Base-by-base conservation (phyloP, 1,140 invertebrate species). In the Drosophila bocki region DNA sequence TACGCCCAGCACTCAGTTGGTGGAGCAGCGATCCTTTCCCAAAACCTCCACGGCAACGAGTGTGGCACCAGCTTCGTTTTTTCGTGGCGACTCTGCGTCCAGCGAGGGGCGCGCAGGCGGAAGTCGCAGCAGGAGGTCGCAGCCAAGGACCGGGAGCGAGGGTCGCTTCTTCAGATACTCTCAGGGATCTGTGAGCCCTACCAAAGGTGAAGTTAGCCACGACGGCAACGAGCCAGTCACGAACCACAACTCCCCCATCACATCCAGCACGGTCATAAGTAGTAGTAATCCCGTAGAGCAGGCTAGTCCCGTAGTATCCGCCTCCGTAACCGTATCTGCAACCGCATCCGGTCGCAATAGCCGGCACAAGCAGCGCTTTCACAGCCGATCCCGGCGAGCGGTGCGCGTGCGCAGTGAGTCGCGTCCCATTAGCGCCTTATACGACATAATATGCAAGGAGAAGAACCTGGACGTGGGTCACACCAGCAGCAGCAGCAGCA, bases 391-490 rank as follows among this genome's bases (percentile, higher is more conserved):
- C 12, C 82, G 82, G 58, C 78, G 91, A 15, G 81, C 82, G 44
- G 91, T 92, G 45, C 87, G 91, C 22, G 92, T 92, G 57, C 88
- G 91, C 44, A 93, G 92, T 70, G 92, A 93, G 39, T 91, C 91
- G 54, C 91, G 92, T 60, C 92, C 92, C 0, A 92, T 92, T 7
- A 93, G 91, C 72, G 88, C 92, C 7, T 53, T 93, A 17, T 93
- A 93, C 60, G 92, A 93, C 72, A 93, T 93, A 93, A 93, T 93
- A 93, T 93, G 92, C 92, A 93, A 93, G 77, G 92, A 93, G 82
- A 91, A 92, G 64, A 91, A 91, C 44, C 75, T 92, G 33, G 75
- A 88, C 47, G 67, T 80, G 42, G 85, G 82, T 58, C 77, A 78
- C 39, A 78, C 71, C 42, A 82, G 70, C 53, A 87, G 72, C 26